Base-by-base conservation (phyloP, 2,113 vertebrate species). In the Brachyistius frenatus region DNA sequence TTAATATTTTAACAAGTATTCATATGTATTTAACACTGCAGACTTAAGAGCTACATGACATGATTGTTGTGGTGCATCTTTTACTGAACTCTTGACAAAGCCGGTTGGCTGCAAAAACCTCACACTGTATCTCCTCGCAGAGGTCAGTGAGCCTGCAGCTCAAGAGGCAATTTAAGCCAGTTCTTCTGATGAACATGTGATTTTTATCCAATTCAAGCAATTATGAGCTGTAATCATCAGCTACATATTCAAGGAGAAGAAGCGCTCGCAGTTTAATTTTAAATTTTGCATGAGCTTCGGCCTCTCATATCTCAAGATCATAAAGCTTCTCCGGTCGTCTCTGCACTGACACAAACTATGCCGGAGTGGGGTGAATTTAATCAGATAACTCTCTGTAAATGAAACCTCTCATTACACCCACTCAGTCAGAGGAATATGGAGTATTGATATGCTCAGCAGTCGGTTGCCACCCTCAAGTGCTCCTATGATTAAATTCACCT, bases 361-460 rank as follows among this genome's bases (percentile, higher is more conserved):
- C 14, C 32, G 6, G 67, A 50, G 56, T 46, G 72, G 80, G 71
- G 68, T 56, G 65, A 73, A 79, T 84, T 54, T 77, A 71, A 84
- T 89, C 77, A 74, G 62, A 85, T 35, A 57, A 68, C 39, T 35
- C 54, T 9, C 30, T 80, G 88, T 85, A 81, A 88, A 75, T 80
- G 73, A 86, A 88, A 78, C 79, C 81, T 78, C 84, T 86, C 84
- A 82, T 84, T 86, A 90, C 65, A 71, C 8, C 64, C 80, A 76
- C 77, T 83, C 62, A 67, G 78, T 79, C 65, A 16, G 61, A 80
- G 55, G 65, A 81, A 73, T 69, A 60, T 54, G 67, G 74, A 63
- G 74, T 41, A 61, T 49, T 57, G 77, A 86, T 80, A 80, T 44
- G 69, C 57, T 52, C 60, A 66, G 71, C 68, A 61, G 66, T 61